Base-by-base conservation (phyloP, 1,140 invertebrate species). In the Drosophila parabipectinata region DNA sequence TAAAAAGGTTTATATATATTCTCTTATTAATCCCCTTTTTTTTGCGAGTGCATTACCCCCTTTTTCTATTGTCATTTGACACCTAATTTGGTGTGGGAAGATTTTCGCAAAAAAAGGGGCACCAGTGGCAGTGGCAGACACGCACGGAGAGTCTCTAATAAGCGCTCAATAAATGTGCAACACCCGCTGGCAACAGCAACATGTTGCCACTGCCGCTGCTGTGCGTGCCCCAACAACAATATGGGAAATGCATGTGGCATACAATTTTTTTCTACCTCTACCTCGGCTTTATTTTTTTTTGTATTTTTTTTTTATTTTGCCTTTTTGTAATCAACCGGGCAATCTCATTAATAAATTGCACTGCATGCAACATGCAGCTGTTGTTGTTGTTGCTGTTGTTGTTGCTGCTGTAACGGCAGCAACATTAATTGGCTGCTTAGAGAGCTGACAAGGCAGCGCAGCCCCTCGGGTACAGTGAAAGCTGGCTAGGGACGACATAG, bases 301-400 rank as follows among this genome's bases (percentile, higher is more conserved):
- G 24, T 52, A 21, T 28, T 59, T 59, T 44, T 47, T 30, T 21
- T 21, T 2, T 53, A 4, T 34, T 18, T 69, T 54, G 67, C 52
- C 64, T 71, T 74, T 79, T 80, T 81, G 72, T 74, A 90, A 90
- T 90, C 88, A 90, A 90, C 68, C 63, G 66, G 72, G 88, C 88
- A 90, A 88, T 90, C 88, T 90, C 88, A 90, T 90, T 90, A 90
- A 90, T 90, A 90, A 90, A 90, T 90, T 84, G 88, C 88, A 54
- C 88, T 72, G 80, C 83, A 90, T 90, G 88, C 81, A 85, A 85
- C 81, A 85, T 79, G 80, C 79, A 73, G 72, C 62, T 57, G 64
- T 41, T 62, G 80, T 50, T 54, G 57, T 72, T 62, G 80, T 54
- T 54, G 57, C 61, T 34, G 63, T 32, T 14, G 41, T 10, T 50